Evolutionary conservation across 2,888 invertebrate genomes (phyloP).

Genomic region (Cynaeus angustus): DNA sequence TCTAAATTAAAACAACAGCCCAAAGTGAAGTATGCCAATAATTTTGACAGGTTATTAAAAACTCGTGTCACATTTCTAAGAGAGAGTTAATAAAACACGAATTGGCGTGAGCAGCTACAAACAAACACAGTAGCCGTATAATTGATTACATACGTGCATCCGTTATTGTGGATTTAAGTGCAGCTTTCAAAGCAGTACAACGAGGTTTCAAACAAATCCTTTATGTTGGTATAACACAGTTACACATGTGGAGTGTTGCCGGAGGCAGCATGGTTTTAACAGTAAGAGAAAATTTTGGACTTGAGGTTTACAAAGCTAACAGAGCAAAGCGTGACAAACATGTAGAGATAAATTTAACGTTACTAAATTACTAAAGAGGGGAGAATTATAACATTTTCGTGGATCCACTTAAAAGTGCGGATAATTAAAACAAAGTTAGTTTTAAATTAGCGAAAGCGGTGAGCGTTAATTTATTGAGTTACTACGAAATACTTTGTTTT

Average conservation of each 20-base stretch:
- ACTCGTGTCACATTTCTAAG: neutral
- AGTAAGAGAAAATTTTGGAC: neutral
- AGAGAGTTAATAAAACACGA: constrained; percentile 7
- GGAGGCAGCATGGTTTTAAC: constrained; percentile 4
- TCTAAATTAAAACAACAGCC: neutral
- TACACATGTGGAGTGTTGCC: constrained; percentile 9
- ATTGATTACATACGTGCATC: constrained; percentile 23
- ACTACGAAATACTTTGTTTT: no score
- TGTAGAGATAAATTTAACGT: neutral
- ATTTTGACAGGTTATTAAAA: neutral
- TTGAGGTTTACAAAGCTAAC: neutral
- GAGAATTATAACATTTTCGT: neutral
- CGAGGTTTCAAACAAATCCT: constrained; percentile 23
- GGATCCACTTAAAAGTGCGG: no score
- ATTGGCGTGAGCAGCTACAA: constrained; percentile 7
- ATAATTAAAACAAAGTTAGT: no score
- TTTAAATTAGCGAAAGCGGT: no score
- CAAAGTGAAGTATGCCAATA: neutral
- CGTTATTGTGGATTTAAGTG: constrained; percentile 14
- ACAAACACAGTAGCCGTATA: constrained; percentile 15
- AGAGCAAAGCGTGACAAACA: neutral
- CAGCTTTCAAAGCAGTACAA: constrained; percentile 19
- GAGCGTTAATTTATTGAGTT: no score
- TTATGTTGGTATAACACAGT: constrained; percentile 6
- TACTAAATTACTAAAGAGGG: neutral